These are phyloP conservation scores for Vollenhovia emeryi DNA, from an alignment of 1,140 invertebrate genomes.

Conservation along the genomic window DNA sequence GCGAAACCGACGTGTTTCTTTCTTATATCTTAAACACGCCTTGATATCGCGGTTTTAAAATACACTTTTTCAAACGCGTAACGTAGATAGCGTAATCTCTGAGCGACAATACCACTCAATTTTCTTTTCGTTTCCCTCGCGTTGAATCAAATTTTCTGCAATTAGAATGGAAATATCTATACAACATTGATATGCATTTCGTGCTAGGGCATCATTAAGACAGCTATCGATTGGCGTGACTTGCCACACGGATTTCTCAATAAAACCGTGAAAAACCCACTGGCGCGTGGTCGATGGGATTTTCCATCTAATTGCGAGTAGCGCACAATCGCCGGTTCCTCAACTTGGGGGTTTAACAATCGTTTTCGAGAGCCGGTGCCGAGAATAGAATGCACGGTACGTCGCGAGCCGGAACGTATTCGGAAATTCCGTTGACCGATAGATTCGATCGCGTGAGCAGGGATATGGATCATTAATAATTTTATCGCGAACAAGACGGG, in stretches of 20 bases:
- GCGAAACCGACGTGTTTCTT: not conserved
- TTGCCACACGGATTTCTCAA: not conserved
- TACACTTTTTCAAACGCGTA: not conserved
- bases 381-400: slow-evolving; percentile 34
- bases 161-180: not conserved
- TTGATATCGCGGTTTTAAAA: not conserved
- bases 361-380: not conserved
- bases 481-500: not conserved
- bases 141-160: not conserved
- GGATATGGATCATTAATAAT: slow-evolving; percentile 26
- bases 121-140: not conserved
- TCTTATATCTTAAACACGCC: not conserved
- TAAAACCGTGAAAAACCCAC: slow-evolving; percentile 23
- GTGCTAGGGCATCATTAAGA: not conserved
- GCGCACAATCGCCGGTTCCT: not conserved
- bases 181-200: not conserved
- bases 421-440: not conserved
- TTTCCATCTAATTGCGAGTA: not conserved
- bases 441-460: slow-evolving; percentile 12
- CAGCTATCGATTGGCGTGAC: not conserved
- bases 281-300: not conserved
- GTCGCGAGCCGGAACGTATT: slow-evolving; percentile 10
- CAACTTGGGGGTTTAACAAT: not conserved
- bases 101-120: not conserved
- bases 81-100: slow-evolving; percentile 9